These are phyloP conservation scores for Turritopsis dohrnii DNA, from an alignment of 30 jellyfish, hydroid and myxozoan genomes.

Conservation along the genomic window DNA sequence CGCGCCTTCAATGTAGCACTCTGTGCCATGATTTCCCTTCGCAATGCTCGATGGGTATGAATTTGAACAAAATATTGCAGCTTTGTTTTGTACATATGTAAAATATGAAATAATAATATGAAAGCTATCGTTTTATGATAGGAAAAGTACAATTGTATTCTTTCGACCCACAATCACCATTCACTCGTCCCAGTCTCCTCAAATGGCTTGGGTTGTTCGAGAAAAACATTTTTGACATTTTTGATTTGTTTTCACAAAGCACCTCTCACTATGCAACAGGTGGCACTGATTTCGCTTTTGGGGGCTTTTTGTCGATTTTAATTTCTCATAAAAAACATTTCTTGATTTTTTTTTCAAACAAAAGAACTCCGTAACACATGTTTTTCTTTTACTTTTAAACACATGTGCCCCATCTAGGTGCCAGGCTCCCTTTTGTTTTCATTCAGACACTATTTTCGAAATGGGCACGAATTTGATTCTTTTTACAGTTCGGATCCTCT, in stretches of 20 bases:
- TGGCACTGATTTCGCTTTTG: not conserved
- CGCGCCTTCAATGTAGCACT: not conserved
- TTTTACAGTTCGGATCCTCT: not conserved
- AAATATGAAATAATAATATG: not conserved
- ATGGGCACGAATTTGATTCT: not conserved
- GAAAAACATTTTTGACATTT: not conserved
- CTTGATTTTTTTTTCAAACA: not conserved
- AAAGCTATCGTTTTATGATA: not conserved
- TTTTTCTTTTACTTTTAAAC: not conserved
- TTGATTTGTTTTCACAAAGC: not conserved
- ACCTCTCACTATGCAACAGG: not conserved
- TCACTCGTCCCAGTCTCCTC: not conserved
- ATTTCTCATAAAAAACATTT: not conserved
- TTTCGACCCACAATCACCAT: not conserved
- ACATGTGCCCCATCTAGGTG: not conserved
- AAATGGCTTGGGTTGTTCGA: not conserved
- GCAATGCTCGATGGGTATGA: no score
- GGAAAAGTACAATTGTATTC: not conserved
- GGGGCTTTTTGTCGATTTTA: not conserved
- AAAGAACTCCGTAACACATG: not conserved
- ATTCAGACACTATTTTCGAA: not conserved
- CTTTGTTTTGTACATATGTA: not conserved
- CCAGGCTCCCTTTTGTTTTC: not conserved
- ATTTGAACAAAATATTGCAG: no score
- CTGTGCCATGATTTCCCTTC: not conserved